Percentiles rank a stretch among this genome's conserved stretches.
Evolutionary conservation across 1,140 invertebrate genomes (phyloP).

Genomic region (Eulimnadia texana): DNA sequence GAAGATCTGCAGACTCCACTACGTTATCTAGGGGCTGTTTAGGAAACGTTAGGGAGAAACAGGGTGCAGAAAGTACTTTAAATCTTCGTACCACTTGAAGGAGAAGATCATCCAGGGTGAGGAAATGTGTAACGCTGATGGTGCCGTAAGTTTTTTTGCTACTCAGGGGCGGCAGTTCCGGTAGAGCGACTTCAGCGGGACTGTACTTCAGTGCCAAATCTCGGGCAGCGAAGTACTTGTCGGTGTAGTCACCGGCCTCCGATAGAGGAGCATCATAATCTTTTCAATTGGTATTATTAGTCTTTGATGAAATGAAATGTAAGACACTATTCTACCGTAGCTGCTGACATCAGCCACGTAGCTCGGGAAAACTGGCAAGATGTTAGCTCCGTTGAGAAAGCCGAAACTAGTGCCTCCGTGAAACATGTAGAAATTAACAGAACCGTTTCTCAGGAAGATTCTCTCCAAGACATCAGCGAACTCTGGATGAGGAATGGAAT

Average conservation of each 20-base stretch:
- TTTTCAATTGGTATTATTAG: conserved; percentile 17
- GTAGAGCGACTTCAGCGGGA: conserved; percentile 12
- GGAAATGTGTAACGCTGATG: conserved; percentile 22
- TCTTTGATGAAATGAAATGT: neutral
- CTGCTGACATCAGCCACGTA: conserved; percentile 38
- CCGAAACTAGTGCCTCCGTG: conserved; percentile 55
- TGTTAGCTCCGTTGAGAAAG: conserved; percentile 47
- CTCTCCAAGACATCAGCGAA: conserved; percentile 43
- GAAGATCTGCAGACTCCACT: neutral
- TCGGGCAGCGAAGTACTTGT: neutral
- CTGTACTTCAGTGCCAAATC: neutral
- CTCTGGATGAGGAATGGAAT: neutral
- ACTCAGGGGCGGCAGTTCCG: conserved; percentile 23
- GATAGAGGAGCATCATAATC: conserved; percentile 37
- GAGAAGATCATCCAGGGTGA: conserved; percentile 21
- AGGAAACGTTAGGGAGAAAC: neutral
- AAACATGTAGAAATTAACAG: conserved; percentile 57
- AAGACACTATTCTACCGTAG: conserved; percentile 33
- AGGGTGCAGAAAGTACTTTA: too few species aligned
- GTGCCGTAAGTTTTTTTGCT: conserved; percentile 25
- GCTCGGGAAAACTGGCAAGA: conserved; percentile 21
- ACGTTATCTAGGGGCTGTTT: neutral
- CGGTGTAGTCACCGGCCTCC: conserved; percentile 27
- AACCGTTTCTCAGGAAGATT: conserved; percentile 48
- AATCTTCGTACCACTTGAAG: neutral